Conservation (phyloP, 1,140 invertebrate species). For the Trissolcus basalis region DNA sequence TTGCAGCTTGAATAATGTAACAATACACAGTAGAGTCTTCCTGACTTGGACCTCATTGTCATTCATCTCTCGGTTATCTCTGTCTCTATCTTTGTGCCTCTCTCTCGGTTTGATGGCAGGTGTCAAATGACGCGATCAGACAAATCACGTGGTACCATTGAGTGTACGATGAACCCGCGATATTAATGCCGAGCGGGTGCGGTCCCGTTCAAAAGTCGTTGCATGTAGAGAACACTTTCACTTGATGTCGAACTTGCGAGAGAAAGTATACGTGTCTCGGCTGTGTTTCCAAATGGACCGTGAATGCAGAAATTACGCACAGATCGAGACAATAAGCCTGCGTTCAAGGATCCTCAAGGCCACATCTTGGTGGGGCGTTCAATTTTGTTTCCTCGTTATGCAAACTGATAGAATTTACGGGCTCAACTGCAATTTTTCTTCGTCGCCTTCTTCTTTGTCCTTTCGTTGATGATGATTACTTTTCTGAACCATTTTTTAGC, state of each 20-base stretch:
- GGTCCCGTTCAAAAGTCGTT: constrained; percentile 23
- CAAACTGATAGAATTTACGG: constrained; percentile 14
- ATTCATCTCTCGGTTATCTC: no score
- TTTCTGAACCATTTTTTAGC: no score
- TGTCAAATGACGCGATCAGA: constrained; percentile 35
- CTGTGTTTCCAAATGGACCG: constrained; percentile 39
- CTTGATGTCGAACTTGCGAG: constrained; percentile 36
- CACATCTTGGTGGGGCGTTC: constrained; percentile 17
- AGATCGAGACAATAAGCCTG: constrained; percentile 21
- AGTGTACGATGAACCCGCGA: constrained; percentile 48
- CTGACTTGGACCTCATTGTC: constrained; percentile 4
- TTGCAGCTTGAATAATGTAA: constrained; percentile 41
- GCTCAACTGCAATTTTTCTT: neutral
- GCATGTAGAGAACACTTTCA: constrained; percentile 44
- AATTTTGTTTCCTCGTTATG: constrained; percentile 27
- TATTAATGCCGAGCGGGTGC: constrained; percentile 34
- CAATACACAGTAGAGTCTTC: constrained; percentile 27
- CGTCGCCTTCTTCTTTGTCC: no score
- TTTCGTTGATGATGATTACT: no score
- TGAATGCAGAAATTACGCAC: constrained; percentile 42
- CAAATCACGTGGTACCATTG: constrained; percentile 39
- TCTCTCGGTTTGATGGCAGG: constrained; percentile 7
- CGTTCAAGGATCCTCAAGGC: constrained; percentile 55
- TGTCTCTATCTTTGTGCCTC: constrained; percentile 24
- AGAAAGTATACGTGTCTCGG: constrained; percentile 39